Percentiles rank a stretch among this genome's conserved stretches.
These are phyloP conservation scores for Trachymyrmex septentrionalis DNA, from an alignment of 1,140 invertebrate species.

Conservation along the genomic window DNA sequence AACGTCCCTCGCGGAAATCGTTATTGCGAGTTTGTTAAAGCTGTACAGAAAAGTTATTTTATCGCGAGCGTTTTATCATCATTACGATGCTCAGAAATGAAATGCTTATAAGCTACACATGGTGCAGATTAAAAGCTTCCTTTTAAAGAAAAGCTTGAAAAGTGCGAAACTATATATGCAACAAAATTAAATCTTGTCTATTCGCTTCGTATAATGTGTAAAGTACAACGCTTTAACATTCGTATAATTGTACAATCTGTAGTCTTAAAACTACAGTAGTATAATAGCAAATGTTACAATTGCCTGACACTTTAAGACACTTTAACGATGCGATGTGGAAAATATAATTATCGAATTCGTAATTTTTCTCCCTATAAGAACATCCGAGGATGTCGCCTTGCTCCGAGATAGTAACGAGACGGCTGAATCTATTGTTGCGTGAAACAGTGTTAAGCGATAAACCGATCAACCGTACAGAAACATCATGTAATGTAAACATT, in stretches of 20 bases:
- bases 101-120: background rate
- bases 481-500: constrained; percentile 64
- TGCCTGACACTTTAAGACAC: background rate
- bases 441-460: constrained; percentile 76
- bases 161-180: background rate
- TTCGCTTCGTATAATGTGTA: background rate
- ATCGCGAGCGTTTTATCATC: background rate
- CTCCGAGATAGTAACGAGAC: constrained; percentile 50
- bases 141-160: background rate
- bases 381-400: background rate
- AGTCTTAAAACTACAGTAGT: background rate
- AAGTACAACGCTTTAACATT: background rate
- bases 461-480: constrained; percentile 67
- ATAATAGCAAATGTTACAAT: background rate
- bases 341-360: constrained; percentile 45
- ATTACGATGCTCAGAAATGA: background rate
- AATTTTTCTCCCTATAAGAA: background rate
- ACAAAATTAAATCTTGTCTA: constrained; percentile 3
- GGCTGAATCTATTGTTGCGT: constrained; percentile 54
- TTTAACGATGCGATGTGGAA: background rate
- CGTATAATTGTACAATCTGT: background rate
- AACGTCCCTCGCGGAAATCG: background rate
- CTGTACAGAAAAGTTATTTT: constrained; percentile 4
- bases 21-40: background rate
- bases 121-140: background rate